phyloP scores from a whole-genome alignment of 2,797 vertebrate genomes.

The Myiotriccus ornatus region DNA sequence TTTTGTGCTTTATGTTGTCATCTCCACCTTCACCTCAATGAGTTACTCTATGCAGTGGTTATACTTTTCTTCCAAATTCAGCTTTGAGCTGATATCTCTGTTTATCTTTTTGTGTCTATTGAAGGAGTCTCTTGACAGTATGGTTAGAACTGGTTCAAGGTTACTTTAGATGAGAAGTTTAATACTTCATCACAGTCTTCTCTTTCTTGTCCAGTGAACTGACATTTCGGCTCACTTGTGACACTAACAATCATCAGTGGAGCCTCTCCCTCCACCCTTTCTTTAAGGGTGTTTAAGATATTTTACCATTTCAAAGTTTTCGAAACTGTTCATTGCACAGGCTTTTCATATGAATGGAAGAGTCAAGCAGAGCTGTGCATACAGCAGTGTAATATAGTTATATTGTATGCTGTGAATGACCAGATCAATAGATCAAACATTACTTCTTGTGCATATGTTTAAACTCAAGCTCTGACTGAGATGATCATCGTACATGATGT shows the following conservation, averaged over 20 bases:
- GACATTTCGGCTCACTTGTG: neutral
- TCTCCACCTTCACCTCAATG: neutral
- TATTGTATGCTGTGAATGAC: too few relatives aligned
- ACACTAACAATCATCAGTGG: neutral
- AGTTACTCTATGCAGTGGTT: neutral
- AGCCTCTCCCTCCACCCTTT: neutral
- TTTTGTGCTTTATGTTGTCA: neutral
- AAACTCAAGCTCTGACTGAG: neutral
- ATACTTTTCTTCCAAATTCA: neutral
- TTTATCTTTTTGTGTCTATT: neutral
- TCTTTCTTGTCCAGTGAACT: neutral
- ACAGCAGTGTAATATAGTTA: neutral
- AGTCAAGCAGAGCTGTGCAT: neutral
- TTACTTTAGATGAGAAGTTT: neutral
- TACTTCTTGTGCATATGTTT: neutral
- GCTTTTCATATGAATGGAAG: neutral
- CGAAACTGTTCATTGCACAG: neutral
- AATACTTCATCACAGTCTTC: neutral
- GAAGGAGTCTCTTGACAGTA: neutral
- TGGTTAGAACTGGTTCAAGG: neutral
- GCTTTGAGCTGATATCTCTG: neutral
- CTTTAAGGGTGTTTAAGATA: neutral
- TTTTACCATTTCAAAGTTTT: neutral
- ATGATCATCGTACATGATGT: fast-evolving
- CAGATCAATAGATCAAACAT: neutral